phyloP scores from a whole-genome alignment of 2,797 vertebrate genomes.

The Cossypha dichroa region DNA sequence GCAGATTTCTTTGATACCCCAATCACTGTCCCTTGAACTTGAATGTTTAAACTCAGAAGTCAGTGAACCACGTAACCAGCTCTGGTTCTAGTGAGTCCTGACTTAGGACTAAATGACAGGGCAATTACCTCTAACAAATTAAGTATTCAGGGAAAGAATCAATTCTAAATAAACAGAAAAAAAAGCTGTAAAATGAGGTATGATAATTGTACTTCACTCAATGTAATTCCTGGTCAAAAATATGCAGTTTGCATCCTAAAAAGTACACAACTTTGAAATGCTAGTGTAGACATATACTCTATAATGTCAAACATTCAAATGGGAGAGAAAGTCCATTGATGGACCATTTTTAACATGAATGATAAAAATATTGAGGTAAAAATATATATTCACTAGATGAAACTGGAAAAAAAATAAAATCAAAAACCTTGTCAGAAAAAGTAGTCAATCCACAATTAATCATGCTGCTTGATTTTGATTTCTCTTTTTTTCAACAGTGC shows the following conservation, averaged over 20 bases:
- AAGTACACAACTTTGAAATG: conserved; percentile 51
- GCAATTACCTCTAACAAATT: neutral
- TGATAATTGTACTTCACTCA: conserved; percentile 76
- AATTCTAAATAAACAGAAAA: conserved; percentile 13
- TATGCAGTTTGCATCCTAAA: conserved; percentile 52
- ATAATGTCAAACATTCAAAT: conserved; percentile 32
- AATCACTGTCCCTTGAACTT: neutral
- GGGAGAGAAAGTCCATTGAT: conserved; percentile 22
- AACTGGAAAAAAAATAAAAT: neutral
- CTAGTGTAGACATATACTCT: conserved; percentile 29
- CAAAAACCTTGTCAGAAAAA: neutral
- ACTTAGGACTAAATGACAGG: neutral
- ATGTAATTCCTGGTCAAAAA: conserved; percentile 42
- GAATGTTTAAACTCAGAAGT: neutral
- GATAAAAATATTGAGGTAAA: conserved; percentile 49
- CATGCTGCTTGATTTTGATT: neutral
- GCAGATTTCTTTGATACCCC: neutral
- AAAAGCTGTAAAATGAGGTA: conserved; percentile 72
- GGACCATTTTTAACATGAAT: conserved; percentile 4
- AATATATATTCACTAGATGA: conserved; percentile 21
- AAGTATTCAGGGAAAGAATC: conserved; percentile 3
- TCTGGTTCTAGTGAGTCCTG: neutral
- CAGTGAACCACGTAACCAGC: neutral
- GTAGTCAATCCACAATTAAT: conserved; percentile 45
- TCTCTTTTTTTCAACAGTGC: conserved; percentile 29